Evolutionary conservation across 2,113 vertebrate species (phyloP), one percentile per base, ranked within the genome.

Genomic region (Heliornis fulica): DNA sequence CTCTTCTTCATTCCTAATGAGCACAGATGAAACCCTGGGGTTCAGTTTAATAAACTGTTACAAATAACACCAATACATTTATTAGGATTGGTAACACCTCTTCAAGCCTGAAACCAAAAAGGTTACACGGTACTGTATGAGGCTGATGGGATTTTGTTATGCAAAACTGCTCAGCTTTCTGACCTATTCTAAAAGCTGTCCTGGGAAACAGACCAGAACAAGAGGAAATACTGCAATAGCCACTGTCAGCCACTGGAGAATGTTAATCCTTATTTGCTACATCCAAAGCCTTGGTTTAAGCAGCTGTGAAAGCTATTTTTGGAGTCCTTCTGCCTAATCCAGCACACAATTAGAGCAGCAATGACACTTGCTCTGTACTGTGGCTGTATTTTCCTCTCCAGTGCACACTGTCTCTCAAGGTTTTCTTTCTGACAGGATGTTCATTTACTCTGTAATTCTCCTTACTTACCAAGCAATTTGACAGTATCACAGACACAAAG

Each of bases 271-370:
- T 53, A 3, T 54, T 78, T 60, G 41, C 70, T 45, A 56, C 65
- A 76, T 74, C 56, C 65, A 92, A 94, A 93, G 78, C 82, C 46
- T 86, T 56, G 66, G 92, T 40, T 91, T 86, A 96, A 91, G 91
- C 81, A 91, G 75, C 48, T 77, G 53, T 36, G 46, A 65, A 87
- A 95, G 38, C 80, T 97, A 97, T 97, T 95, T 93, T 36, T 91
- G 86, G 84, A 94, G 77, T 53, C 43, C 13, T 82, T 25, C 72
- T 59, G 61, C 43, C 38, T 97, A 96, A 95, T 93, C 89, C 88
- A 83, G 75, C 63, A 94, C 65, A 89, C 40, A 83, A 50, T 31
- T 5, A 94, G 46, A 89, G 50, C 4, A 86, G 43, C 80, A 93
- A 68, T n/a, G 25, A 78, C 29, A 90, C 51, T 26, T 75, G 59